phyloP scores from a whole-genome alignment of 30 jellyfish, hydroid and myxozoan species.

The Aurelia coerulea region DNA sequence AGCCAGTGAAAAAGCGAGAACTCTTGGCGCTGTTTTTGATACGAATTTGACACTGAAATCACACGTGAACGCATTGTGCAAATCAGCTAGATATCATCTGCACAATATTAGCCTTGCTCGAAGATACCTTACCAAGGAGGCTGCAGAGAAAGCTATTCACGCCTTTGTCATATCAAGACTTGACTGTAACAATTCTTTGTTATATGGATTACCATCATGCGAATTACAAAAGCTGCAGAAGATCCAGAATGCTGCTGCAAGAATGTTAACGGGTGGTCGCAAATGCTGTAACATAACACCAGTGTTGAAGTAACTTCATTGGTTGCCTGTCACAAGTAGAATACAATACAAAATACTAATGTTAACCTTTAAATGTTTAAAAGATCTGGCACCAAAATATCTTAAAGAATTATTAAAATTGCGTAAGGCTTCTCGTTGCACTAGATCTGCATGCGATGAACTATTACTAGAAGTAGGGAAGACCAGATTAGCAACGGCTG shows the following conservation, averaged over 20 bases:
- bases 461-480: no score
- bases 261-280: conserved; percentile 38
- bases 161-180: not conserved
- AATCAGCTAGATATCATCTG: conserved; percentile 70
- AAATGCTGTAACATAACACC: conserved; percentile 63
- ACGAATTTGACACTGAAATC: conserved; percentile 47
- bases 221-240: conserved; percentile 26
- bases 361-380: no score
- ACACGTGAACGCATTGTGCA: conserved; percentile 57
- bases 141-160: conserved; percentile 58
- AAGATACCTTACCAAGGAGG: conserved; percentile 50
- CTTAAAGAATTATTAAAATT: no score
- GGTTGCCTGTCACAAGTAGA: conserved; percentile 51
- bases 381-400: no score
- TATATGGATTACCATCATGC: conserved; percentile 40
- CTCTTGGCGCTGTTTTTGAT: conserved; percentile 45
- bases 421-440: no score
- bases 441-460: no score
- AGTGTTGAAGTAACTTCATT: conserved; percentile 47
- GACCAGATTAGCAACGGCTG: no score
- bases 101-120: conserved; percentile 56
- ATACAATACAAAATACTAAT: no score
- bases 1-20: conserved; percentile 59
- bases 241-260: conserved; percentile 22
- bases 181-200: conserved; percentile 35